These are phyloP conservation scores for Ips typographus DNA, from an alignment of 1,140 invertebrate genomes.

Conservation along the genomic window DNA sequence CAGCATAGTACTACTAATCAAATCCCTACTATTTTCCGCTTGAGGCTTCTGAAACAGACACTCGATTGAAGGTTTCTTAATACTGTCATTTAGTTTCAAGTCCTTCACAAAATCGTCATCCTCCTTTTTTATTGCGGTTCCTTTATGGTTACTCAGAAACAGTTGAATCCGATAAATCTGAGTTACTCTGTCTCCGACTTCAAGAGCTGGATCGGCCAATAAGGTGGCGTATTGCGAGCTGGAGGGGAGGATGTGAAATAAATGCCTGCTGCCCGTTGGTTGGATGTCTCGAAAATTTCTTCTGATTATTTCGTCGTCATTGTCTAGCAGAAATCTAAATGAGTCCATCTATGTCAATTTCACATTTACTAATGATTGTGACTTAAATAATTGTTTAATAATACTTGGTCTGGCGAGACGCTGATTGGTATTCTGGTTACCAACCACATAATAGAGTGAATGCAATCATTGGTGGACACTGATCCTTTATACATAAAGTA, in stretches of 20 bases:
- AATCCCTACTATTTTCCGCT: too few relatives aligned
- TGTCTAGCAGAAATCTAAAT: constrained; percentile 45
- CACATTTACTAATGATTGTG: constrained; percentile 1
- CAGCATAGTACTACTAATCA: too few relatives aligned
- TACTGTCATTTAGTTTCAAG: too few relatives aligned
- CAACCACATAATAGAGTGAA: constrained; percentile 50
- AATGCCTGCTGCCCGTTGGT: constrained; percentile 21
- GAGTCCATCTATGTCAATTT: constrained; percentile 42
- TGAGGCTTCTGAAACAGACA: too few relatives aligned
- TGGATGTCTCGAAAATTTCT: constrained; percentile 47
- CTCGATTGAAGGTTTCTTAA: too few relatives aligned
- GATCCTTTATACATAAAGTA: constrained; percentile 74
- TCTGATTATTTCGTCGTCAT: constrained; percentile 43
- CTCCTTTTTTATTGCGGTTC: too few relatives aligned
- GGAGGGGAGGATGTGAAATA: constrained; percentile 48
- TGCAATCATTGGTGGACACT: constrained; percentile 43
- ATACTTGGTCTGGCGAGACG: constrained; percentile 49
- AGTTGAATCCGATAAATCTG: constrained; percentile 23
- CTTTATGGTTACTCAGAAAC: background rate
- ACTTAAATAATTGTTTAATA: background rate
- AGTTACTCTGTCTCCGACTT: constrained; percentile 20
- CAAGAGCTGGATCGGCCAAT: constrained; percentile 30
- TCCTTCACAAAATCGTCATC: too few relatives aligned
- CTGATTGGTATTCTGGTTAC: constrained; percentile 47
- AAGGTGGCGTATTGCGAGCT: constrained; percentile 44